Base-by-base conservation (phyloP, 2,113 vertebrate genomes). In the Gasterosteus nipponicus region DNA sequence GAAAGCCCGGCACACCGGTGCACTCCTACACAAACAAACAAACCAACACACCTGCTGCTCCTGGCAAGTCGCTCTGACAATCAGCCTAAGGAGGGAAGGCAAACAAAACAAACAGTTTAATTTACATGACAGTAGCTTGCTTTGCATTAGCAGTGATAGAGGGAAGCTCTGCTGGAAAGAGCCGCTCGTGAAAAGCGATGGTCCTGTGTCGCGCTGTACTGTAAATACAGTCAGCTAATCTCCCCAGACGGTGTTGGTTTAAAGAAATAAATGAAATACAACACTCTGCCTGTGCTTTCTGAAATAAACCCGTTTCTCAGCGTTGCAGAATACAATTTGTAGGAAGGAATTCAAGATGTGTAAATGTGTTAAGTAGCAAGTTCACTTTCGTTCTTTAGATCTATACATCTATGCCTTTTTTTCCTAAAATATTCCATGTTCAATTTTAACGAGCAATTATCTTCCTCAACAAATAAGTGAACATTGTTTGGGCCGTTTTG, bases 1-100 rank as follows among this genome's bases (percentile, higher is more conserved):
- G 73, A 78, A 80, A 33, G 33, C 66, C 78, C 73, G 5, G 74
- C 80, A 77, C 87, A 86, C 85, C 80, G 80, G 80, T 83, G 82
- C 88, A 89, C 91, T 91, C 90, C 84, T 82, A 92, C 90, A 92
- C 91, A 91, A 89, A 91, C 89, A 92, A 89, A 89, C 89, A 88
- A 87, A 92, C 89, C 89, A 89, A 92, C 89, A 91, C 90, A 93
- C 91, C 90, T 92, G 88, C 90, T 91, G 89, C 90, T 92, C 84
- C 81, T 80, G 87, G 89, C 87, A 89, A 91, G 88, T 80, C 71
- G 80, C 86, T 86, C 80, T 89, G 91, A 92, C 91, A 92, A 89
- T 91, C 90, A 90, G 89, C 84, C 81, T 69, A 82, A 82, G 86
- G 22, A 87, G 87, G 87, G 81, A 69, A 87, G 89, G 89, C 87